Percentiles rank a stretch among this genome's conserved stretches.
Conservation (phyloP, 2,113 vertebrate genomes). For the Smithornis capensis region DNA sequence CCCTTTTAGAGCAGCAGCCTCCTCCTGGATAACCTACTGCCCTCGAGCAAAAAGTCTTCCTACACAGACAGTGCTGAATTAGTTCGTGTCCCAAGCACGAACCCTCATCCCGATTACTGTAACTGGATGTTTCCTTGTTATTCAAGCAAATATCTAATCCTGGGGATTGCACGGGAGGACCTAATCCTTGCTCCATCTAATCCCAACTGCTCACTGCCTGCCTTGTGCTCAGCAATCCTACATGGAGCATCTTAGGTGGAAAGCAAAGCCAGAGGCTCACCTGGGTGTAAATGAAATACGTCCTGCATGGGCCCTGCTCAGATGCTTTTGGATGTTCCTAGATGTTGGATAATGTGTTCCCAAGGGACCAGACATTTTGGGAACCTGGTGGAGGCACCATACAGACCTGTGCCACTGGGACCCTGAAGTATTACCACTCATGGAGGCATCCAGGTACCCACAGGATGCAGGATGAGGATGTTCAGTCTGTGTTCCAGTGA, state of each 20-base stretch:
- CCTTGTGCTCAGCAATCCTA: background rate
- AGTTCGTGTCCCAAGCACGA: background rate
- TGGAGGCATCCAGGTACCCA: background rate
- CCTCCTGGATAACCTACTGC: background rate
- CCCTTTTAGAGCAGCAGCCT: background rate
- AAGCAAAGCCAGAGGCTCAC: background rate
- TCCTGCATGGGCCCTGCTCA: accelerated
- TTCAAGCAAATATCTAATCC: background rate
- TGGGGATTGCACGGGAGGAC: background rate
- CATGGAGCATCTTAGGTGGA: accelerated
- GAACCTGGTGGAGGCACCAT: background rate
- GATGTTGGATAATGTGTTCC: background rate
- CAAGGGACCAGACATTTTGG: accelerated
- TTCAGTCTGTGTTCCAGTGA: background rate
- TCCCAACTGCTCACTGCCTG: background rate
- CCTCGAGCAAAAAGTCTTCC: background rate
- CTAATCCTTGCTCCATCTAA: background rate
- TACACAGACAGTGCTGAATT: background rate
- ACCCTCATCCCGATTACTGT: background rate
- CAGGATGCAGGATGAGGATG: background rate
- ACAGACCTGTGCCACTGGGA: accelerated
- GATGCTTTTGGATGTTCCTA: background rate
- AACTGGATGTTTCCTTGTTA: background rate
- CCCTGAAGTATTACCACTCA: accelerated
- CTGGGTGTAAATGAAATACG: accelerated